A percentile compares a stretch with the other conserved stretches of the same genome.
phyloP scores from a whole-genome alignment of 2,888 invertebrate genomes.

The Heliconius erato region DNA sequence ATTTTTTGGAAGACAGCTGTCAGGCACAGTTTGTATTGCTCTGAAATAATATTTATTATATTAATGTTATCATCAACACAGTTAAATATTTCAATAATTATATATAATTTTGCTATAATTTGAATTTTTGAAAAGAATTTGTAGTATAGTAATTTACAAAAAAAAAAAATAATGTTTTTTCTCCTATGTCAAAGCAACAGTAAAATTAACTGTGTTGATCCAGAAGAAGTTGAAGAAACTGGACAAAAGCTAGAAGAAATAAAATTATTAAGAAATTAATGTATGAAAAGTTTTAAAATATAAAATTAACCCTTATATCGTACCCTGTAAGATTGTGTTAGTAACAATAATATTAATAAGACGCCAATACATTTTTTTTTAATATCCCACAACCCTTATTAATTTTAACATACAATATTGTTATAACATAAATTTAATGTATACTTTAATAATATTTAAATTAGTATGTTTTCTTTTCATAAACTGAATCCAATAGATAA shows the following conservation, averaged over 20 bases:
- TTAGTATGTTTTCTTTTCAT: not conserved
- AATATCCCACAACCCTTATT: not conserved
- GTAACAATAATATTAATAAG: not conserved
- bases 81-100: not conserved
- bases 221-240: slow-evolving; percentile 24
- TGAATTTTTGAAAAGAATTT: too few relatives aligned
- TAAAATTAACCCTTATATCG: not conserved
- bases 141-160: not conserved
- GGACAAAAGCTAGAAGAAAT: slow-evolving; percentile 18
- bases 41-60: slow-evolving; percentile 67
- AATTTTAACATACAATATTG: not conserved
- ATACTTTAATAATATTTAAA: not conserved
- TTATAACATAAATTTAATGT: not conserved
- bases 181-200: not conserved
- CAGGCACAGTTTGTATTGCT: slow-evolving; percentile 83
- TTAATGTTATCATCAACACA: slow-evolving; percentile 38
- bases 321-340: slow-evolving; percentile 4
- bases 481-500: not conserved
- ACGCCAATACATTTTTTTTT: not conserved
- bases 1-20: slow-evolving; percentile 84
- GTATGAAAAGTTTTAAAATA: not conserved
- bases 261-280: slow-evolving; percentile 7
- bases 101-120: too few relatives aligned
- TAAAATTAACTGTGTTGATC: slow-evolving; percentile 41
- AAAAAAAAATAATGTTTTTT: not conserved